Evolutionary conservation across 2,888 invertebrate species (phyloP).

Genomic region (Drosophila borealis): DNA sequence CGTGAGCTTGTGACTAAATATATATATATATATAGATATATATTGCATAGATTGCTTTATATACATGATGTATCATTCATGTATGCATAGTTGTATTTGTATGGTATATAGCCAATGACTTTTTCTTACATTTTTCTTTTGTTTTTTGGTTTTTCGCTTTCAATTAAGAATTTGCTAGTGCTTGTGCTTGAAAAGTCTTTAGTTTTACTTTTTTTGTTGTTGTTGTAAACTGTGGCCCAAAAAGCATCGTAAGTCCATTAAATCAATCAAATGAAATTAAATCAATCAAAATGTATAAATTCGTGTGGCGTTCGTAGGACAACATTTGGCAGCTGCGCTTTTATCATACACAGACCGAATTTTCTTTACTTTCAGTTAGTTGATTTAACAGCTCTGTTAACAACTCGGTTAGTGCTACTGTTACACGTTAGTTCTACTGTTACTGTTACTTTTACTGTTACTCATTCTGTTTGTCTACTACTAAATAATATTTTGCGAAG

Average conservation of each 20-base stretch:
- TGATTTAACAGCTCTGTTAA: constrained; percentile 6
- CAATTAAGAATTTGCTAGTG: constrained; percentile 54
- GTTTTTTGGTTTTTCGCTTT: constrained; percentile 47
- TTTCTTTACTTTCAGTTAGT: constrained; percentile 6
- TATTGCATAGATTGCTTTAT: constrained; percentile 32
- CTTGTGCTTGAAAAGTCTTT: constrained; percentile 45
- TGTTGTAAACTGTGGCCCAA: constrained; percentile 25
- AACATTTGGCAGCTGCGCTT: constrained; percentile 17
- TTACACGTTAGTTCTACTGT: neutral
- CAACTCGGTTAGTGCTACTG: constrained; percentile 5
- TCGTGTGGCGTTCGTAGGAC: constrained; percentile 25
- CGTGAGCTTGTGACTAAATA: constrained; percentile 52
- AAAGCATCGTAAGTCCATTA: constrained; percentile 14
- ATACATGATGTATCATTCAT: constrained; percentile 19
- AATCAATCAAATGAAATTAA: constrained; percentile 12
- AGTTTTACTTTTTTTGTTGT: constrained; percentile 3
- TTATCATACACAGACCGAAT: constrained; percentile 13
- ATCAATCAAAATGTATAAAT: constrained; percentile 23
- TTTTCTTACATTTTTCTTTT: constrained; percentile 38
- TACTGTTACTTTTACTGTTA: neutral
- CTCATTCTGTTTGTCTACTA: constrained; percentile 31
- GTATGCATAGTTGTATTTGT: constrained; percentile 34
- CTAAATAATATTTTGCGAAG: constrained; percentile 69
- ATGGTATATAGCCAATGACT: constrained; percentile 67
- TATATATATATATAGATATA: constrained; percentile 19